Evolutionary conservation across 2,888 invertebrate genomes (phyloP).

Genomic region (Pollenia amentaria): DNA sequence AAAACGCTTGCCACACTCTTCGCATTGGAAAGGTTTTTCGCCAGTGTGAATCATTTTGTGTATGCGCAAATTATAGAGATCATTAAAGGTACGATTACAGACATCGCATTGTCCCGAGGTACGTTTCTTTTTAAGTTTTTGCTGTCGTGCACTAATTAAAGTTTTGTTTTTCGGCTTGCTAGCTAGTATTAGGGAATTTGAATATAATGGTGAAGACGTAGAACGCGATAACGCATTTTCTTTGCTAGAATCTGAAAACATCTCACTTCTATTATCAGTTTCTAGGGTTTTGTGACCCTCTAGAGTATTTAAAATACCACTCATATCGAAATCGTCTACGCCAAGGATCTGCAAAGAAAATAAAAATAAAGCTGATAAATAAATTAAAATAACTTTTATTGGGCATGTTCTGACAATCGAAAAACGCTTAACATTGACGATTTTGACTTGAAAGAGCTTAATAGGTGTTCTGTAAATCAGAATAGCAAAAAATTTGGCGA

Average conservation of each 20-base stretch:
- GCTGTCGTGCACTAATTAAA: background rate
- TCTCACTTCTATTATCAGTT: background rate
- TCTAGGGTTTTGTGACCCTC: background rate
- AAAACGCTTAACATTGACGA: too few species aligned
- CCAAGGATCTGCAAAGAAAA: conserved; percentile 43
- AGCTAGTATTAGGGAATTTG: too few species aligned
- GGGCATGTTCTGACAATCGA: too few species aligned
- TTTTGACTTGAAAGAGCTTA: too few species aligned
- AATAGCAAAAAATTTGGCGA: too few species aligned
- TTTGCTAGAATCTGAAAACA: background rate
- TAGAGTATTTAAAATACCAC: conserved; percentile 7
- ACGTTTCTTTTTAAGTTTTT: conserved; percentile 72
- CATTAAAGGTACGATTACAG: conserved; percentile 78
- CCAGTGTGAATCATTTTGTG: conserved; percentile 81
- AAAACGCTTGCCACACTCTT: conserved; percentile 80
- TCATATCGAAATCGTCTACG: conserved; percentile 13
- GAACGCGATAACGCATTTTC: background rate
- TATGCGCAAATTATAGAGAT: conserved; percentile 80
- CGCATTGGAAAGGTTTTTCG: conserved; percentile 80
- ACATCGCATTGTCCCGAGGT: conserved; percentile 76
- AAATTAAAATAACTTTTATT: too few species aligned
- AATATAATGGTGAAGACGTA: too few species aligned
- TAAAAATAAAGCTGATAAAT: background rate
- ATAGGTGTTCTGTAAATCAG: too few species aligned
- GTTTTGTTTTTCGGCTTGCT: too few species aligned